phyloP scores from a whole-genome alignment of 2,113 vertebrate species.

The Etia nguti region DNA sequence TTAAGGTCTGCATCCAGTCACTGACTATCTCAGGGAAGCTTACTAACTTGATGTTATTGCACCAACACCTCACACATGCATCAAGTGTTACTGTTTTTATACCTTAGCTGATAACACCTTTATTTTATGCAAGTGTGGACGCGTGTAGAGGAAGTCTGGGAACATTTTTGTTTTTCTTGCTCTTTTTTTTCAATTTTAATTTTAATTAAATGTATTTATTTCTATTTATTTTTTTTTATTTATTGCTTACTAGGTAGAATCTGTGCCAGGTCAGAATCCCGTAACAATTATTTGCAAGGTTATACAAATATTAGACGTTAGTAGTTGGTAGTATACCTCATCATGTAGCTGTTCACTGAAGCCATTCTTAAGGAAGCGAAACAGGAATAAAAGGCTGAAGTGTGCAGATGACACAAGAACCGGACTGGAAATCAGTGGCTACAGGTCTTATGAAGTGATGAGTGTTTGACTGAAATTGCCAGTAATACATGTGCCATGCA shows the following conservation, averaged over 20 bases:
- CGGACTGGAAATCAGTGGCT: background rate
- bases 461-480: background rate
- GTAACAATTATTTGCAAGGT: background rate
- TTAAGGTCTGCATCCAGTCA: background rate
- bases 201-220: background rate
- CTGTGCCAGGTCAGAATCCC: background rate
- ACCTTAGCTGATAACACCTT: background rate
- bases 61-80: background rate
- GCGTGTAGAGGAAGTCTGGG: background rate
- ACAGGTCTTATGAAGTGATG: background rate
- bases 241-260: background rate
- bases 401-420: background rate
- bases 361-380: background rate
- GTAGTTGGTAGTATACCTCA: background rate
- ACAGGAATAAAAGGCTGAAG: fast-evolving
- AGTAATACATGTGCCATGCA: background rate
- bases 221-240: background rate
- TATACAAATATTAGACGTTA: background rate
- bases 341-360: background rate
- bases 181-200: background rate
- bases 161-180: background rate
- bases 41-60: background rate
- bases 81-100: background rate
- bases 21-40: background rate
- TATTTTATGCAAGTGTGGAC: background rate